Evolutionary conservation across 2,113 vertebrate species (phyloP).

Genomic region (Anseranas semipalmata): DNA sequence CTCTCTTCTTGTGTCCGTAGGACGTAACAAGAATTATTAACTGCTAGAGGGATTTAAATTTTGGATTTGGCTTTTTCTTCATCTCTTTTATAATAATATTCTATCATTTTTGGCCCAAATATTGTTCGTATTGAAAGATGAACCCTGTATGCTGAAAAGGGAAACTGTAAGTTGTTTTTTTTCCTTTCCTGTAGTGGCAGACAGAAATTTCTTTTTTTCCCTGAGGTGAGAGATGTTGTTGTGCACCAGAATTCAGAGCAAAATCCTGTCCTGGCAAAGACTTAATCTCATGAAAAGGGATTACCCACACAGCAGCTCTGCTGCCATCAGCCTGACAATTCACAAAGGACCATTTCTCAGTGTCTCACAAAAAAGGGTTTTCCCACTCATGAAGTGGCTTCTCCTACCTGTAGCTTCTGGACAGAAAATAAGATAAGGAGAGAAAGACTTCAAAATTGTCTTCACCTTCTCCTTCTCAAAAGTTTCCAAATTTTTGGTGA

Average conservation of each 20-base stretch:
- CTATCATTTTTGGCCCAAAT: neutral
- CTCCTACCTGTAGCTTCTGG: neutral
- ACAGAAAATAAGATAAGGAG: neutral
- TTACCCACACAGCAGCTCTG: neutral
- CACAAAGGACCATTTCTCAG: neutral
- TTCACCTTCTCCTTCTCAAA: neutral
- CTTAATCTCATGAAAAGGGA: neutral
- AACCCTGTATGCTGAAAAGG: neutral
- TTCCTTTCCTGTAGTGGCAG: neutral
- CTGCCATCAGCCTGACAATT: neutral
- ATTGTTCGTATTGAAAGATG: neutral
- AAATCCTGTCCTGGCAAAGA: neutral
- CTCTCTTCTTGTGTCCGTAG: neutral
- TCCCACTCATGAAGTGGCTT: neutral
- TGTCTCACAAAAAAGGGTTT: neutral
- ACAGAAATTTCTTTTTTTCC: neutral
- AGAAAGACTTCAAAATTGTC: neutral
- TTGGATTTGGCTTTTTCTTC: neutral
- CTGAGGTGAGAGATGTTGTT: neutral
- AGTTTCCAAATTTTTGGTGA: neutral
- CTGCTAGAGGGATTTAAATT: neutral
- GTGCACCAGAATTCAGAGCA: neutral
- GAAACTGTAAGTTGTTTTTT: neutral
- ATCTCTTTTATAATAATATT: neutral
- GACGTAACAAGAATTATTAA: neutral